Percentiles rank a stretch among this genome's conserved stretches.
Conservation (phyloP, 2,888 invertebrate genomes). For the Diaphora mendica region DNA sequence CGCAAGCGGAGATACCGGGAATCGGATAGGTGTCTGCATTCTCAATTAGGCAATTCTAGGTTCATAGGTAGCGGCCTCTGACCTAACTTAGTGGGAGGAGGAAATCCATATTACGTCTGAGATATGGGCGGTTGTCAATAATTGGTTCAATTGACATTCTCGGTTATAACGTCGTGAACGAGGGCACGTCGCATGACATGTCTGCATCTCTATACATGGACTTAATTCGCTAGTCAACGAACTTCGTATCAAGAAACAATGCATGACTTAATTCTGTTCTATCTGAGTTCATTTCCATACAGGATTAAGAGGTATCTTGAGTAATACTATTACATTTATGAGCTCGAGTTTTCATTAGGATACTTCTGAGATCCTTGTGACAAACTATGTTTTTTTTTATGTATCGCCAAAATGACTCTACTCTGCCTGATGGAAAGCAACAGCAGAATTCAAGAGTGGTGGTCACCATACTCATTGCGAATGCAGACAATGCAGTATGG, state of each 20-base stretch:
- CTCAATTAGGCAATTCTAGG: conserved; percentile 59
- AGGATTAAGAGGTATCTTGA: conserved; percentile 6
- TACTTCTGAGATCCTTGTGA: background rate
- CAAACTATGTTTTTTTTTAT: too few species aligned
- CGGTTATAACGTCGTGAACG: conserved; percentile 1
- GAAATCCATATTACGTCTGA: conserved; percentile 39
- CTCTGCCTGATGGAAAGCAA: too few species aligned
- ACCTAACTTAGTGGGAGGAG: conserved; percentile 49
- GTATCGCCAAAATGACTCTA: too few species aligned
- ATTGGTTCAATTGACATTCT: conserved; percentile 56
- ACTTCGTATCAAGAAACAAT: conserved; percentile 28
- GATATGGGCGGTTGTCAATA: conserved; percentile 44
- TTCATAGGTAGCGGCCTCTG: conserved; percentile 38
- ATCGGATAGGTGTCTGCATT: conserved; percentile 49
- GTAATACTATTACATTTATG: background rate
- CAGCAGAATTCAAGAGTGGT: too few species aligned
- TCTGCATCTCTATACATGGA: conserved; percentile 17
- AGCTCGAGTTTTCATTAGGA: background rate
- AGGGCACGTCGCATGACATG: conserved; percentile 21
- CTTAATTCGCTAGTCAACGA: conserved; percentile 23
- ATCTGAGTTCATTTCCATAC: conserved; percentile 14
- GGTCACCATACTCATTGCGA: too few species aligned
- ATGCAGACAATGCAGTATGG: too few species aligned
- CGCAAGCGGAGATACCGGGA: conserved; percentile 14
- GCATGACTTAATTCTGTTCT: conserved; percentile 2